Conservation (phyloP, 2,888 invertebrate species). For the Pseudococcus longispinus region DNA sequence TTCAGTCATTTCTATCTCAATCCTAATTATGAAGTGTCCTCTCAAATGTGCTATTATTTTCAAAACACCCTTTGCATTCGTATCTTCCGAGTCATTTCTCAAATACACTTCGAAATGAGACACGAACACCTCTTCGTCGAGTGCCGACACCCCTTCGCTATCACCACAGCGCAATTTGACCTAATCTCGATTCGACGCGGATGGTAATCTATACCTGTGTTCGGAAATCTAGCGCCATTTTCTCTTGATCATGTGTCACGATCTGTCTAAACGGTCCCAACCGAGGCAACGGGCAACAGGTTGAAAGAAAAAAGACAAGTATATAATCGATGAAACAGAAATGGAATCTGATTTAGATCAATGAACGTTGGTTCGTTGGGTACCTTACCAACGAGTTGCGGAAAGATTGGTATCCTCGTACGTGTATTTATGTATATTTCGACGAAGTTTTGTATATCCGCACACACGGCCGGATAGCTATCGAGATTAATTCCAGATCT, state of each 20-base stretch:
- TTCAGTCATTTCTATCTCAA: no score
- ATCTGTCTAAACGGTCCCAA: neutral
- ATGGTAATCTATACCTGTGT: neutral
- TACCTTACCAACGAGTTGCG: neutral
- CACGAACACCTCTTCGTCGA: neutral
- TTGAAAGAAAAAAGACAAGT: neutral
- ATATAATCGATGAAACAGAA: slow-evolving; percentile 14
- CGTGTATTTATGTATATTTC: neutral
- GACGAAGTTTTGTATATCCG: neutral
- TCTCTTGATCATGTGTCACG: slow-evolving; percentile 10
- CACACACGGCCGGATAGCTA: neutral
- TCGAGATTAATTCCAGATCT: slow-evolving; percentile 7
- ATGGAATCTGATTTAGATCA: slow-evolving; percentile 30
- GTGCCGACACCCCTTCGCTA: neutral
- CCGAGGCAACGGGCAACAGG: neutral
- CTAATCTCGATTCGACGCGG: neutral
- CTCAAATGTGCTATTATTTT: no score
- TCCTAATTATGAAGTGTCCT: no score
- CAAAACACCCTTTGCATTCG: no score
- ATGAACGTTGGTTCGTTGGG: neutral
- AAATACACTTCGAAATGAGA: no score
- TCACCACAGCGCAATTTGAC: neutral
- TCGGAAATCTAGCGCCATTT: slow-evolving; percentile 19
- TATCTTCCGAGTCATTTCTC: no score
- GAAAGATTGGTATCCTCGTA: no score